Conservation (phyloP, 1,140 invertebrate species). For the Diprion similis region DNA sequence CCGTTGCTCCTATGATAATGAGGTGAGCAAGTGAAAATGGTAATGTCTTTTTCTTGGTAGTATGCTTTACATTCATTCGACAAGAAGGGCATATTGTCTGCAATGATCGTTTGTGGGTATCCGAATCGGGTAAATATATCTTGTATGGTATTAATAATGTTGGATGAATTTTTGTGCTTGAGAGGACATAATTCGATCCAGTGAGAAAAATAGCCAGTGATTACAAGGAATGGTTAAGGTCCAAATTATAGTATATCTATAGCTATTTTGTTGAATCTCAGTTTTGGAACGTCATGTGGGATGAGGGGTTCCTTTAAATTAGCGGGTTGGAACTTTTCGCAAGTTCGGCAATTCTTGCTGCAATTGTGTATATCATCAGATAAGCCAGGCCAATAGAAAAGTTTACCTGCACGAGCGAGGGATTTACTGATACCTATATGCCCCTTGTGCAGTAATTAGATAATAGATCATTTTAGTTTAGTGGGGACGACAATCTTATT, state of each 20-base stretch:
- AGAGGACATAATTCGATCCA: constrained; percentile 36
- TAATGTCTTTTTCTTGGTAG: not conserved
- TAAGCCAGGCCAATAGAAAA: constrained; percentile 48
- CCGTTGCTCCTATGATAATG: not conserved
- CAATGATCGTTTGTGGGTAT: constrained; percentile 44
- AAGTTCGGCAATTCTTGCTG: constrained; percentile 34
- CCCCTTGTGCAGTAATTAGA: constrained; percentile 42
- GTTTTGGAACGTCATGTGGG: constrained; percentile 38
- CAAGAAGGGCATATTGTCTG: constrained; percentile 52
- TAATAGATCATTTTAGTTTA: constrained; percentile 14
- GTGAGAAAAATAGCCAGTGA: no score
- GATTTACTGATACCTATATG: constrained; percentile 35
- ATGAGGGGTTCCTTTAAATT: constrained; percentile 45
- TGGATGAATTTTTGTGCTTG: constrained; percentile 13
- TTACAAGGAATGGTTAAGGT: constrained; percentile 39
- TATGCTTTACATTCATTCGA: constrained; percentile 43
- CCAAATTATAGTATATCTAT: constrained; percentile 43
- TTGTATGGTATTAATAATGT: constrained; percentile 35
- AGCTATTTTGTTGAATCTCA: constrained; percentile 43
- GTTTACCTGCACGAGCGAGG: constrained; percentile 39
- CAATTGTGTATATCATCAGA: constrained; percentile 35
- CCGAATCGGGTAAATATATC: constrained; percentile 40
- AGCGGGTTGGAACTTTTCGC: constrained; percentile 23
- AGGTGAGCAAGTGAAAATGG: not conserved
- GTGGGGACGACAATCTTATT: not conserved